A percentile compares a stretch with the other conserved stretches of the same genome.
phyloP scores from a whole-genome alignment of 1,140 invertebrate species.

The Anastatus disparis region DNA sequence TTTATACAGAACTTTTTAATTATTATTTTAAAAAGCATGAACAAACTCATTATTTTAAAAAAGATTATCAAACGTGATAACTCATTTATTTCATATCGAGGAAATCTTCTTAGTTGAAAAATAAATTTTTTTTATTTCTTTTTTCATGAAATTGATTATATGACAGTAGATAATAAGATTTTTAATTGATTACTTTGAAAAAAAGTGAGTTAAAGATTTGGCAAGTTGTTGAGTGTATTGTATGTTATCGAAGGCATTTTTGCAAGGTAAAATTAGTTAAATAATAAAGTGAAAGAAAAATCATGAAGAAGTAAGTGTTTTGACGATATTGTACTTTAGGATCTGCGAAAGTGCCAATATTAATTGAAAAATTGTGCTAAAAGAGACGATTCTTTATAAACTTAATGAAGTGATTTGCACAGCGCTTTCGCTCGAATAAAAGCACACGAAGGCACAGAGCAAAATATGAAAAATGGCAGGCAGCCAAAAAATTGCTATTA shows the following conservation, averaged over 20 bases:
- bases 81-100: too few species aligned
- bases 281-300: background rate
- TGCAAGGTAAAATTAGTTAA: conserved; percentile 8
- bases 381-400: background rate
- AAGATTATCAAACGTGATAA: too few species aligned
- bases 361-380: conserved; percentile 22
- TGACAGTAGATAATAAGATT: too few species aligned
- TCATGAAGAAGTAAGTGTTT: conserved; percentile 2
- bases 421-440: background rate
- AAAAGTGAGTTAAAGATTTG: background rate
- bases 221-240: conserved; percentile 10
- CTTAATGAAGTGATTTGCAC: background rate
- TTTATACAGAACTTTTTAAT: too few species aligned
- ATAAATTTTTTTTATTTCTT: too few species aligned
- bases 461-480: conserved; percentile 9
- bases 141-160: too few species aligned
- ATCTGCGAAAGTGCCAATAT: conserved; percentile 27
- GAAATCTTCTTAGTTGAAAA: too few species aligned
- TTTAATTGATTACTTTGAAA: background rate
- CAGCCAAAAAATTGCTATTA: conserved; percentile 5
- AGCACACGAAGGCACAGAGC: background rate
- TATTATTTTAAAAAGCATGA: too few species aligned
- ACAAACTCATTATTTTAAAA: too few species aligned
- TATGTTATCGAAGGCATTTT: conserved; percentile 22
- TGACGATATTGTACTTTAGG: conserved; percentile 2